These are phyloP conservation scores for Drosophila greeni DNA, from an alignment of 2,888 invertebrate species.

Conservation along the genomic window DNA sequence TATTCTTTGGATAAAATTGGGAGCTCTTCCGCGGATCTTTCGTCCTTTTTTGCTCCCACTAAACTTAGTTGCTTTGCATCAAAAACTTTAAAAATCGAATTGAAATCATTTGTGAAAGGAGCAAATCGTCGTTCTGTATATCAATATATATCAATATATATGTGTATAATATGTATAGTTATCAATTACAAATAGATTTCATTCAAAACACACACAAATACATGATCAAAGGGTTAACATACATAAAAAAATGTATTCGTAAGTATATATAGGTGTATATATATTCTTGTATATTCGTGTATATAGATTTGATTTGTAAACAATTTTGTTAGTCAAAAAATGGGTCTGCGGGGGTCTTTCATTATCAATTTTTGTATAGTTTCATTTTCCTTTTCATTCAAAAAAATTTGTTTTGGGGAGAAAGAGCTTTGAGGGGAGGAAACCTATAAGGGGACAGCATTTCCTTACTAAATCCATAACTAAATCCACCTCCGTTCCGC, in stretches of 20 bases:
- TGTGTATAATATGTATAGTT: neutral
- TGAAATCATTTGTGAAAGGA: constrained; percentile 2
- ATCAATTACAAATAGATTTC: constrained; percentile 20
- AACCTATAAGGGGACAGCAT: neutral
- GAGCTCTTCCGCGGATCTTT: neutral
- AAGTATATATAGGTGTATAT: neutral
- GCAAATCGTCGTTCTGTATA: constrained; percentile 7
- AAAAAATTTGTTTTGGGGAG: neutral
- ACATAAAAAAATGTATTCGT: constrained; percentile 22
- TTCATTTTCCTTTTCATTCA: neutral
- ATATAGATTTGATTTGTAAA: constrained; percentile 34
- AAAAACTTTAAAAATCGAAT: constrained; percentile 9
- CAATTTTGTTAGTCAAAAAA: constrained; percentile 18
- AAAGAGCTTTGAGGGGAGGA: constrained; percentile 1
- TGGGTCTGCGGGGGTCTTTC: too few species aligned
- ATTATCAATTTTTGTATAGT: neutral
- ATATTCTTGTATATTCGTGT: constrained; percentile 20
- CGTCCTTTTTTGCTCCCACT: constrained; percentile 13
- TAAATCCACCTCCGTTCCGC: constrained; percentile 24
- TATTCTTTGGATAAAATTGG: neutral
- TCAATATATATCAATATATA: neutral
- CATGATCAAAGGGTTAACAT: constrained; percentile 23
- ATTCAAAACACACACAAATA: constrained; percentile 18
- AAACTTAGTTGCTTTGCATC: constrained; percentile 23
- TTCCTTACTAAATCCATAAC: constrained; percentile 1